A percentile compares a stretch with the other conserved stretches of the same genome.
Conservation (phyloP, 2,113 vertebrate genomes). For the Peromyscus californicus region DNA sequence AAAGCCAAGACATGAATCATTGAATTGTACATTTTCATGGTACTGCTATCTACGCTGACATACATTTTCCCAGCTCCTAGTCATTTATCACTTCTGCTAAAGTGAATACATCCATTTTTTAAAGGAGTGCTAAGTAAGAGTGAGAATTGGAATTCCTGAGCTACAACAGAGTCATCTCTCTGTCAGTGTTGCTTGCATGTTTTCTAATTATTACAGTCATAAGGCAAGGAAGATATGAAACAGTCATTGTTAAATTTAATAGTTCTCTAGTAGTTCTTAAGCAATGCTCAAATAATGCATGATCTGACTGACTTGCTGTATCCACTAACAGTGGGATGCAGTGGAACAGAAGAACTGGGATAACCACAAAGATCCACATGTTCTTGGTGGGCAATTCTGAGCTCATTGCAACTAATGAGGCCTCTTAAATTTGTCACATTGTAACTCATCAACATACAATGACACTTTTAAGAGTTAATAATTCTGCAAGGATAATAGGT, state of each 20-base stretch:
- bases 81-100: constrained; percentile 6
- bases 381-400: background rate
- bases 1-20: constrained; percentile 14
- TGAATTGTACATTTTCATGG: constrained; percentile 29
- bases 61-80: background rate
- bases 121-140: constrained; percentile 29
- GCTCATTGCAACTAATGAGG: background rate
- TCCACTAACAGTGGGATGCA: background rate
- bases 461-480: background rate
- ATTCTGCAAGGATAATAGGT: background rate
- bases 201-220: constrained; percentile 28
- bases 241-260: background rate
- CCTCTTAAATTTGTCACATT: background rate
- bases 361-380: background rate
- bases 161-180: background rate
- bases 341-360: background rate
- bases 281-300: background rate
- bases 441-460: background rate
- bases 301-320: background rate
- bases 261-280: background rate
- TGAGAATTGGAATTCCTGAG: constrained; percentile 23
- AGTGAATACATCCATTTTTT: constrained; percentile 37
- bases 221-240: constrained; percentile 34
- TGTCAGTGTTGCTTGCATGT: background rate
- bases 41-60: background rate